Base-by-base conservation (phyloP, 2,888 invertebrate species). In the Clivina fossor region DNA sequence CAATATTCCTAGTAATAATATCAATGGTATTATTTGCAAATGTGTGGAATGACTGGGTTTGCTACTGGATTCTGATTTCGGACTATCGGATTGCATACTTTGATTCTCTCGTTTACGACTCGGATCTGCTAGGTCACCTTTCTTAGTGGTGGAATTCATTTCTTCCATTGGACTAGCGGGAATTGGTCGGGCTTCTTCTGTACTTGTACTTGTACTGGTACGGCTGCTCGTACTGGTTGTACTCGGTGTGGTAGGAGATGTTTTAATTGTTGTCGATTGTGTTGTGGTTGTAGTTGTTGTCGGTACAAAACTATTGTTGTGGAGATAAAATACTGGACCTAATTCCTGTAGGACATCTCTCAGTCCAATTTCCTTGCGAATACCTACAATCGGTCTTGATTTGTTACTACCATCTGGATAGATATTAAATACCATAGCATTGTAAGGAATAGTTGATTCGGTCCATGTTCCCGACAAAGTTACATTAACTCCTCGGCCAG, bases 401-500 rank as follows among this genome's bases (percentile, higher is more conserved):
- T 78, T 76, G 19, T 76, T 76, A 44, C 77, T 76, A n/a, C 78
- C 78, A 59, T 86, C 85, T 58, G 80, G 78, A 69, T 86, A 89
- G 57, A 79, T 76, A 1, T 90, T 85, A 44, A 84, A 80, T 33
- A 93, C 74, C 57, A 80, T 84, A 3, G 85, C 90, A 19, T 78
- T 80, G 68, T 90, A 93, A 22, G 86, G 87, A 1, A 85, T 80
- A 63, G 91, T 90, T 49, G 83, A 78, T 58, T 85, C 84, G 0
- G 87, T 85, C 64, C 83, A 80, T 66, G 86, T 86, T 2, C 87
- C 91, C 47, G 77, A 78, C 13, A 92, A 78, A 0, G 88, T 89
- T 0, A 91, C 88, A 70, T 92, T 91, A 46, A 90, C 84, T 2
- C 85, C 90, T 0, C 91, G 91, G 20, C 88, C 90, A 2, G 88